phyloP scores from a whole-genome alignment of 2,113 vertebrate species.

The Heterotis niloticus region DNA sequence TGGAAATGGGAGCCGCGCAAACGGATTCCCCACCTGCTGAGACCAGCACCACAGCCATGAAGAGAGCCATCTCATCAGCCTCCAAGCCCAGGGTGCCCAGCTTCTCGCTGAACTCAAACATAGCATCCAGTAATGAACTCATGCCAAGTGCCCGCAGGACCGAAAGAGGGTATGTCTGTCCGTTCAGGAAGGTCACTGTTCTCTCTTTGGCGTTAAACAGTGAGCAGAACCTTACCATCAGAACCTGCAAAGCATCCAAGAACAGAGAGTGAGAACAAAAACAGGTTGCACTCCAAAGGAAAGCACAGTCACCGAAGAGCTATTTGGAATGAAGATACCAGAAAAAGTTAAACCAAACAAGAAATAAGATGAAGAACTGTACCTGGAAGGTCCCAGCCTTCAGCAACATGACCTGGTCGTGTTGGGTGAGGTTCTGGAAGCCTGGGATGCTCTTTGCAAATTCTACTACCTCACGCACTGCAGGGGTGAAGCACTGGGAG shows the following conservation, averaged over 20 bases:
- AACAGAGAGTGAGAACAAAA: background rate
- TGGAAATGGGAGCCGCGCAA: background rate
- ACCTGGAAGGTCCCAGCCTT: slow-evolving; percentile 77
- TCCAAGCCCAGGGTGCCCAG: slow-evolving; percentile 62
- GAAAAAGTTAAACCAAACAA: background rate
- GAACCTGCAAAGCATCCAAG: slow-evolving; percentile 53
- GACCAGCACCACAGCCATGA: slow-evolving; percentile 74
- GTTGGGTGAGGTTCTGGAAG: slow-evolving; percentile 69
- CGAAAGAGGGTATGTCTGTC: slow-evolving; percentile 64
- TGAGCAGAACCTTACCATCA: slow-evolving; percentile 73
- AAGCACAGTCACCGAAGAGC: too few relatives aligned
- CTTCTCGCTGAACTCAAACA: slow-evolving; percentile 73
- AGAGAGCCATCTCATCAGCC: slow-evolving; percentile 73
- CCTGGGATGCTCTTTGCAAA: slow-evolving; percentile 75
- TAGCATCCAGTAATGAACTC: slow-evolving; percentile 59
- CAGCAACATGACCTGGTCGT: slow-evolving; percentile 74
- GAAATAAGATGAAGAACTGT: slow-evolving; percentile 8
- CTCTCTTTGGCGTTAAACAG: slow-evolving; percentile 66
- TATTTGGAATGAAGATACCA: background rate
- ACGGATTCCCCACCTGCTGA: slow-evolving; percentile 63
- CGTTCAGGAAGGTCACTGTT: slow-evolving; percentile 68
- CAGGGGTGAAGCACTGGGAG: slow-evolving; percentile 73
- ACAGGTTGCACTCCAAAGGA: background rate
- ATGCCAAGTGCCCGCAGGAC: slow-evolving; percentile 61
- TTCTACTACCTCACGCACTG: slow-evolving; percentile 73